phyloP scores from a whole-genome alignment of 2,888 invertebrate genomes.

The Cistogaster globosa region DNA sequence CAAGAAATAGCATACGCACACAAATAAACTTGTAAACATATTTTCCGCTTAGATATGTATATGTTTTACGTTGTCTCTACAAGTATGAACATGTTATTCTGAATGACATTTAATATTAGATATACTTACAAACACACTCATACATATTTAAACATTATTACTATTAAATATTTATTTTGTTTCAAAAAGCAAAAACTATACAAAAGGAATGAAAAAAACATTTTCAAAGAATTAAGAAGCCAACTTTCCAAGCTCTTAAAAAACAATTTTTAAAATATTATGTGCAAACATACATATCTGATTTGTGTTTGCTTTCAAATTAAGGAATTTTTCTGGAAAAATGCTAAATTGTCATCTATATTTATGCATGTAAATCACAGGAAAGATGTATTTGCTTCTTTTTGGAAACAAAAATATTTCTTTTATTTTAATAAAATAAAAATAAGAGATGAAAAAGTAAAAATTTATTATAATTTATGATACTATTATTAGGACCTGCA shows the following conservation, averaged over 20 bases:
- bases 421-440: too few species aligned
- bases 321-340: too few species aligned
- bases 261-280: too few species aligned
- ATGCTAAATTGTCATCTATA: too few species aligned
- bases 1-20: constrained; percentile 25
- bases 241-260: not conserved
- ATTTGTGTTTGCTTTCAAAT: too few species aligned
- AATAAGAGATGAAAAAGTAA: too few species aligned
- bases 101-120: constrained; percentile 4
- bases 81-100: not conserved
- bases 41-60: not conserved
- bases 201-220: constrained; percentile 10
- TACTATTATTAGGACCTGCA: too few species aligned
- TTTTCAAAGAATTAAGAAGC: constrained; percentile 15
- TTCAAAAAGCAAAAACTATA: constrained; percentile 52
- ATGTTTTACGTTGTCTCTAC: not conserved
- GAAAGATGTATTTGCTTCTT: too few species aligned
- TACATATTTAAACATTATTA: constrained; percentile 26
- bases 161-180: constrained; percentile 64
- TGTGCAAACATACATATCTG: too few species aligned
- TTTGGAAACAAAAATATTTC: too few species aligned
- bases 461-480: too few species aligned
- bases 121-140: not conserved
- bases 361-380: too few species aligned
- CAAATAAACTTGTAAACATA: constrained; percentile 3